Percentiles rank a stretch among this genome's conserved stretches.
These are phyloP conservation scores for Scylla paramamosain DNA, from an alignment of 1,140 invertebrate species.

Conservation along the genomic window DNA sequence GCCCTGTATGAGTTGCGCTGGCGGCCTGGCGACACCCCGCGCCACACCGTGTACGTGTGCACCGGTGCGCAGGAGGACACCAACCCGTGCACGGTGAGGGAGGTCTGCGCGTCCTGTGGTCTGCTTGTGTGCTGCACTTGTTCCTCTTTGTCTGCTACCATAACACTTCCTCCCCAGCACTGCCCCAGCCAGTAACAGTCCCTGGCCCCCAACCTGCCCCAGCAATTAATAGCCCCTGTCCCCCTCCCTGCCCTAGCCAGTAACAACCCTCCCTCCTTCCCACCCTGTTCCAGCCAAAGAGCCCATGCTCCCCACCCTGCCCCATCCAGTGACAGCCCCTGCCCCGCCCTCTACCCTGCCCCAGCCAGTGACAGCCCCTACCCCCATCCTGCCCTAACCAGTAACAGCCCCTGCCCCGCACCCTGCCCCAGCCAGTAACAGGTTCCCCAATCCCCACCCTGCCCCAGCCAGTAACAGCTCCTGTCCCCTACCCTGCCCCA, in stretches of 20 bases:
- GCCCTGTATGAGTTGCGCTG: neutral
- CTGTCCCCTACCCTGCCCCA: too few species aligned
- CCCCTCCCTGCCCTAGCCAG: neutral
- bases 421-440: too few species aligned
- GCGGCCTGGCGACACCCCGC: neutral
- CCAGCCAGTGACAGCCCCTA: too few species aligned
- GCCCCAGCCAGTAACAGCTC: too few species aligned
- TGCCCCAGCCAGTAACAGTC: neutral
- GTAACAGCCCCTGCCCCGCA: too few species aligned
- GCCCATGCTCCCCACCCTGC: neutral
- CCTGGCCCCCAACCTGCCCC: too few species aligned
- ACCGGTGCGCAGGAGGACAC: neutral
- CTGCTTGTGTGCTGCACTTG: too few species aligned
- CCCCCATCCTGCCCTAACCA: neutral
- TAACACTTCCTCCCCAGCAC: too few species aligned
- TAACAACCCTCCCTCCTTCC: neutral
- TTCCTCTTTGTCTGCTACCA: too few species aligned
- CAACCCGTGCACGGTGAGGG: neutral
- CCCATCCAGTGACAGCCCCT: neutral
- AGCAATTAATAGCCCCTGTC: neutral
- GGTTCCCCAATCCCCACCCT: neutral
- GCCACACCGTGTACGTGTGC: neutral
- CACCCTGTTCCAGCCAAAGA: too few species aligned
- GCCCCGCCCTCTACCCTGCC: too few species aligned
- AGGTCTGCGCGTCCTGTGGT: neutral